These are phyloP conservation scores for Drosophila guanche DNA, from an alignment of 1,140 invertebrate species.

Conservation along the genomic window DNA sequence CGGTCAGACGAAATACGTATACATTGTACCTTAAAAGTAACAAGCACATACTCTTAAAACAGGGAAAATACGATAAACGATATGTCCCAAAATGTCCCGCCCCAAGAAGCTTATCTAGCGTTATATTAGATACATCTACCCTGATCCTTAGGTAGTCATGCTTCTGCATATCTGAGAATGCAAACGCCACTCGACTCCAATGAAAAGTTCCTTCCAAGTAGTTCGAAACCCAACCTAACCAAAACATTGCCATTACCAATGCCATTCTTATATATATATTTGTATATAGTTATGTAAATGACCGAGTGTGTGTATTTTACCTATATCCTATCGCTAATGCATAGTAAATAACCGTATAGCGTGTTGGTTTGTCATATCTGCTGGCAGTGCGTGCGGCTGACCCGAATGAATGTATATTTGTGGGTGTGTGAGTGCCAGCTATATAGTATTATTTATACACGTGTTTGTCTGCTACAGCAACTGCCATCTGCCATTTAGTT, in stretches of 20 bases:
- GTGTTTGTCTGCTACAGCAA: constrained; percentile 60
- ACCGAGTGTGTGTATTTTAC: constrained; percentile 10
- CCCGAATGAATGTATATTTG: constrained; percentile 15
- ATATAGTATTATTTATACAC: constrained; percentile 73
- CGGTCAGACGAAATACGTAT: constrained; percentile 36
- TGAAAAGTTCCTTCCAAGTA: constrained; percentile 21
- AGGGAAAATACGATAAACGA: neutral
- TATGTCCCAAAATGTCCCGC: neutral
- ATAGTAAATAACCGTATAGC: constrained; percentile 71
- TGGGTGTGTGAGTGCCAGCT: constrained; percentile 39
- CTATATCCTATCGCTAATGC: constrained; percentile 66
- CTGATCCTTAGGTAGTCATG: neutral
- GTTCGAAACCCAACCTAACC: constrained; percentile 23
- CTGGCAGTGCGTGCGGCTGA: constrained; percentile 64
- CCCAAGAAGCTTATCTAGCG: neutral
- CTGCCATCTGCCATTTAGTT: constrained; percentile 64
- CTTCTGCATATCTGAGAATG: constrained; percentile 17
- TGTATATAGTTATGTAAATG: constrained; percentile 15
- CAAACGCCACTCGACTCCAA: constrained; percentile 27
- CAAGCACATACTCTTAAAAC: constrained; percentile 7
- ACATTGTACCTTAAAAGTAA: constrained; percentile 37
- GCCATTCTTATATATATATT: constrained; percentile 32
- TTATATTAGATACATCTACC: neutral
- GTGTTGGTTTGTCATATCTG: constrained; percentile 74
- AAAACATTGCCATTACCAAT: constrained; percentile 67